Base-by-base conservation (phyloP, 2,888 invertebrate genomes). In the Girardia tigrina region DNA sequence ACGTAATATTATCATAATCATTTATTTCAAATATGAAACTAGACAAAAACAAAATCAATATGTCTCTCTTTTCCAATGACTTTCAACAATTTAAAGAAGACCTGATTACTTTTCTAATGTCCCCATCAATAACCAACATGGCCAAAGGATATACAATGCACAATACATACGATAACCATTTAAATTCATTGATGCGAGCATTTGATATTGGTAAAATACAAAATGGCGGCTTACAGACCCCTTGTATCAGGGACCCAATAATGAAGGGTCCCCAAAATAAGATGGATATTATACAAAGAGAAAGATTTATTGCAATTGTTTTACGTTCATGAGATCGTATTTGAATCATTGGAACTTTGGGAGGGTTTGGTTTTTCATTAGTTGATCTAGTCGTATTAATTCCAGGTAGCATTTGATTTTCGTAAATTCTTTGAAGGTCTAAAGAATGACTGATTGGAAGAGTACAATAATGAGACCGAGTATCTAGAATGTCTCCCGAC, bases 211-310 rank as follows among this genome's bases (percentile, higher is more conserved):
- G 42, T 26, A 69, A 27, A 26, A 23, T 23, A 74, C 74, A 74
- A 42, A 27, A 36, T 6, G 74, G 73, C 2, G 73, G 29, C 36
- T 29, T 29, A 28, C 75, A 75, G 8, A 76, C 26, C 16, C 74
- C 72, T 23, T 75, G 29, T 16, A 75, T 28, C 20, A 75, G 42
- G 1, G 74, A 76, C 16, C 75, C 73, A 27, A 75, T n/a, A 76
- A 74, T 75, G 23, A 42, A 42, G 36, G 75, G 75, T 23, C 76
- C 26, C 75, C 75, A 75, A 29, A 75, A 26, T 27, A 75, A n/a
- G 12, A 75, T 74, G 16, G 74, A 74, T n/a, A 42, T 42, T 1
- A 74, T 42, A 26, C 74, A 74, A 6, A 42, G 36, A 4, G 56
- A 36, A n/a, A 26, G n/a, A 28, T 74, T 74, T 27, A 74, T 42